A percentile compares a stretch with the other conserved stretches of the same genome.
Evolutionary conservation across 2,113 vertebrate species (phyloP).

Genomic region (Taurulus bubalis): DNA sequence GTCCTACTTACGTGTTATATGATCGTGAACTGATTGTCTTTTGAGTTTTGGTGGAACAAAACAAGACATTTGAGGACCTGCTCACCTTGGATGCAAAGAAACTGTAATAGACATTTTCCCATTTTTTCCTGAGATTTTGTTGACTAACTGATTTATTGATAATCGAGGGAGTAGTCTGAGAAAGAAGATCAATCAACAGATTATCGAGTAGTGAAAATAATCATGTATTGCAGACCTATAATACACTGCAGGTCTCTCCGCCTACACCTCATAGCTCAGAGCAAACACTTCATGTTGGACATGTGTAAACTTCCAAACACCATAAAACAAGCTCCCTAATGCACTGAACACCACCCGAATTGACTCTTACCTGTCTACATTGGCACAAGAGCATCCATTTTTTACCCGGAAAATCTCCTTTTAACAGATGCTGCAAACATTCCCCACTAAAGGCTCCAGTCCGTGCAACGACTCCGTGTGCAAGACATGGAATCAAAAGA

Average conservation of each 20-base stretch:
- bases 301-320: background rate
- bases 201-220: background rate
- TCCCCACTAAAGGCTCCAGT: background rate
- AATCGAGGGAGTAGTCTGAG: background rate
- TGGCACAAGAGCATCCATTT: background rate
- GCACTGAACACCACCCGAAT: background rate
- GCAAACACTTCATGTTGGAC: background rate
- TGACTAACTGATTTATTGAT: background rate
- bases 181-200: background rate
- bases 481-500: background rate
- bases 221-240: background rate
- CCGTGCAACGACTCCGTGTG: too few relatives aligned
- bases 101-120: background rate
- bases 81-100: background rate
- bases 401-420: background rate
- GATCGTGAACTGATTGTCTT: background rate
- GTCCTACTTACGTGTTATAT: too few relatives aligned
- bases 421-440: background rate
- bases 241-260: background rate
- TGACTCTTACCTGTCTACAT: background rate
- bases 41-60: background rate
- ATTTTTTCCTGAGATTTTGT: background rate
- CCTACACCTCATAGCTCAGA: background rate
- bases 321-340: constrained; percentile 12
- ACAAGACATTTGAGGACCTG: background rate